Conservation (phyloP, 2,888 invertebrate genomes). For the Alcis repandata region DNA sequence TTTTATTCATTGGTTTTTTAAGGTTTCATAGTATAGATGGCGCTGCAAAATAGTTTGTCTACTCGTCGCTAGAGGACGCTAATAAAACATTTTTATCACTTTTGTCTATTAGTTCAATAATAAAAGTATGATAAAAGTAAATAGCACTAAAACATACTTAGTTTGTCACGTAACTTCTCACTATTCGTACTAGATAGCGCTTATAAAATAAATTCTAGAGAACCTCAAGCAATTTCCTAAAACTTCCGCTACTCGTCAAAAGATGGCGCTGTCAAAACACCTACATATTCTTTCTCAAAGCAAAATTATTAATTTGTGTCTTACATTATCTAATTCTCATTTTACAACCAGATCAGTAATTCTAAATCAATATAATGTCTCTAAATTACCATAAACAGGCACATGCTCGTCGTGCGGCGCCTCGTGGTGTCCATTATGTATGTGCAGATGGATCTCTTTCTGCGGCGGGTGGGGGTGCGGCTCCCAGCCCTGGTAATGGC, state of each 20-base stretch:
- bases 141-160: no score
- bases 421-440: conserved; percentile 64
- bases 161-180: no score
- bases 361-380: no score
- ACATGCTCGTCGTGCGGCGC: conserved; percentile 55
- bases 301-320: no score
- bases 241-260: conserved; percentile 4
- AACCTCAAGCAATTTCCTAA: no score
- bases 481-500: conserved; percentile 59
- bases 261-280: conserved; percentile 18
- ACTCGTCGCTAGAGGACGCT: neutral
- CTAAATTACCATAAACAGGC: conserved; percentile 53
- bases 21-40: neutral
- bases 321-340: no score
- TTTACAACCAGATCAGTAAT: no score
- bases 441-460: conserved; percentile 82
- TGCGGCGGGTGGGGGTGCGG: conserved; percentile 59
- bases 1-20: neutral
- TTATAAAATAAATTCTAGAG: no score
- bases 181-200: neutral
- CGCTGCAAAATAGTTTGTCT: neutral
- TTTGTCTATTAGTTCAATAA: neutral
- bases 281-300: no score
- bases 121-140: no score
- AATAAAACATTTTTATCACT: no score